These are phyloP conservation scores for Brenthis hecate DNA, from an alignment of 2,888 invertebrate genomes.

Conservation along the genomic window DNA sequence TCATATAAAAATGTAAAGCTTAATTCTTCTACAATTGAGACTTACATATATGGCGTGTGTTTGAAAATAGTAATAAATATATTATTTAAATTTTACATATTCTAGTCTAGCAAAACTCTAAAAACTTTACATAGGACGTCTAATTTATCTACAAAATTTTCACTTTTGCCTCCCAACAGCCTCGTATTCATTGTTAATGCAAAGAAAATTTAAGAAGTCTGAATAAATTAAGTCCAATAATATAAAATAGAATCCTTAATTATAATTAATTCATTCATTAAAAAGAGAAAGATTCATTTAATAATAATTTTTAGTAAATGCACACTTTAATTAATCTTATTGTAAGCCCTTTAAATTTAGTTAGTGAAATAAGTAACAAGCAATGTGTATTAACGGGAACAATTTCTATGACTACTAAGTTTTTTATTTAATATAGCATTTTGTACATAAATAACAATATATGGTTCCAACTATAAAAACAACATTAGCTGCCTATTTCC, in stretches of 20 bases:
- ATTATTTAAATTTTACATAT: constrained; percentile 11
- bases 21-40: constrained; percentile 23
- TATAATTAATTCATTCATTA: too few relatives aligned
- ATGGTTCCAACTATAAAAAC: constrained; percentile 1
- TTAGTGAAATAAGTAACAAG: constrained; percentile 14
- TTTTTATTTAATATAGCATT: constrained; percentile 15
- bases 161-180: background rate
- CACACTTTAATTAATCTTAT: constrained; percentile 3
- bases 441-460: constrained; percentile 14
- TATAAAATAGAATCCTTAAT: constrained; percentile 14
- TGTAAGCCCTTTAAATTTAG: background rate
- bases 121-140: constrained; percentile 10
- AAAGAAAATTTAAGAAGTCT: background rate
- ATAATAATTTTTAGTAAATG: constrained; percentile 5
- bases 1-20: constrained; percentile 32
- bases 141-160: constrained; percentile 1
- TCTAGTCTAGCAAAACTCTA: constrained; percentile 15
- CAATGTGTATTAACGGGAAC: constrained; percentile 11
- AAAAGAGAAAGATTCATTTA: too few relatives aligned
- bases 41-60: constrained; percentile 17
- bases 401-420: constrained; percentile 3
- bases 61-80: constrained; percentile 22
- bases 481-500: constrained; percentile 1
- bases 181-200: constrained; percentile 10
- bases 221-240: constrained; percentile 4